Conservation (phyloP, 2,888 invertebrate species). For the Opisthograptis luteolata region DNA sequence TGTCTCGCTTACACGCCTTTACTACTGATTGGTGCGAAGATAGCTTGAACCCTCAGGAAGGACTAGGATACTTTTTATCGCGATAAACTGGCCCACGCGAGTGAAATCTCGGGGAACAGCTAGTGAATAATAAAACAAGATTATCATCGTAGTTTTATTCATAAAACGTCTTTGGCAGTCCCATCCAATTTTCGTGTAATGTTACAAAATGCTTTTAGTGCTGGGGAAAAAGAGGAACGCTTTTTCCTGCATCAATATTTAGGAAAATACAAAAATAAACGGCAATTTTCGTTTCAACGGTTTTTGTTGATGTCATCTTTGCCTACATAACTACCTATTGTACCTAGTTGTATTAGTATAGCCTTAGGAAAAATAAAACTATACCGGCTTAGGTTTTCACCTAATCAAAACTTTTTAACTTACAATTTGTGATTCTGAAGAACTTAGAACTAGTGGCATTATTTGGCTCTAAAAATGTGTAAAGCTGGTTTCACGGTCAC, state of each 20-base stretch:
- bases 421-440: constrained; percentile 18
- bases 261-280: constrained; percentile 20
- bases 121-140: constrained; percentile 13
- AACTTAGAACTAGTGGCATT: constrained; percentile 18
- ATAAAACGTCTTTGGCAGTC: constrained; percentile 21
- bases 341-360: too few species aligned
- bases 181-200: constrained; percentile 12
- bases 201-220: constrained; percentile 6
- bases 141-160: constrained; percentile 7
- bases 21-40: too few species aligned
- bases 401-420: constrained; percentile 1
- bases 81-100: too few species aligned
- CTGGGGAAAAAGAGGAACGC: background rate
- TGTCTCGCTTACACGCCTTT: too few species aligned
- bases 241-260: background rate
- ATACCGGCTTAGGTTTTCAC: too few species aligned
- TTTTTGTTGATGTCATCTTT: too few species aligned
- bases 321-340: too few species aligned
- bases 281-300: too few species aligned
- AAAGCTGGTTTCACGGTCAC: background rate
- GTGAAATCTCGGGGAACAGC: too few species aligned
- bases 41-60: too few species aligned
- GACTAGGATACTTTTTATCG: too few species aligned
- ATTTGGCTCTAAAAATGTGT: constrained; percentile 6
- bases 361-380: too few species aligned